Evolutionary conservation across 2,888 invertebrate genomes (phyloP), one percentile per base, ranked within the genome.

Genomic region (Ophonus ardosiacus): DNA sequence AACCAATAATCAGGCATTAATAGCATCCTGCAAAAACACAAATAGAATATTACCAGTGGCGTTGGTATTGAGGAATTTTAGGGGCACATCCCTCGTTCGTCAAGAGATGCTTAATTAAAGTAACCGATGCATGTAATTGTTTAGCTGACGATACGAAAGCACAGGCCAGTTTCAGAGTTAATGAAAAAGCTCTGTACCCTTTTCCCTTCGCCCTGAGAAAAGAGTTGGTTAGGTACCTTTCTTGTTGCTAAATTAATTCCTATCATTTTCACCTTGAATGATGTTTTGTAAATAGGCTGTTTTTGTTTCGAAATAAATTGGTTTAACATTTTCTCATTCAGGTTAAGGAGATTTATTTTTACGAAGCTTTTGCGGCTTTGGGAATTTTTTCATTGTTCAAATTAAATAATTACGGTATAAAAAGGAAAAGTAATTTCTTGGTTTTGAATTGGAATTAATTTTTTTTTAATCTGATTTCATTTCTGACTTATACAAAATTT

Each of bases 91-190:
- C 68, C 68, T 24, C 18, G 81, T 63, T 21, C 57, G 82, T 71
- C 71, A 82, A 71, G 82, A 57, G 71, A 74, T 10, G 83, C 61
- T 80, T 80, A 85, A 85, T 80, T 80, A 85, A 85, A 85, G 80
- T 85, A 85, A 85, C 85, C 71, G 85, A 85, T 85, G 85, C 80
- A 85, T 85, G 79, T 85, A 80, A 85, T 85, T 85, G 85, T 85
- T 80, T 68, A 85, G 84, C 71, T 68, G 85, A 85, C 68, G 80
- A 79, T 79, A 84, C 84, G 18, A 43, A 31, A 57, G 68, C 43
- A 81, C 65, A n/a, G 40, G 51, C 24, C 56, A 15, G 68, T 17
- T 24, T 40, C 18, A n/a, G 38, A 63, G 31, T 38, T 80, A 61
- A 80, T 61, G 80, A 80, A 80, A 80, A 80, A 40, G 38, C 59